A percentile compares a stretch with the other conserved stretches of the same genome.
These are phyloP conservation scores for Fragum fragum DNA, from an alignment of 2,888 invertebrate species.

Conservation along the genomic window DNA sequence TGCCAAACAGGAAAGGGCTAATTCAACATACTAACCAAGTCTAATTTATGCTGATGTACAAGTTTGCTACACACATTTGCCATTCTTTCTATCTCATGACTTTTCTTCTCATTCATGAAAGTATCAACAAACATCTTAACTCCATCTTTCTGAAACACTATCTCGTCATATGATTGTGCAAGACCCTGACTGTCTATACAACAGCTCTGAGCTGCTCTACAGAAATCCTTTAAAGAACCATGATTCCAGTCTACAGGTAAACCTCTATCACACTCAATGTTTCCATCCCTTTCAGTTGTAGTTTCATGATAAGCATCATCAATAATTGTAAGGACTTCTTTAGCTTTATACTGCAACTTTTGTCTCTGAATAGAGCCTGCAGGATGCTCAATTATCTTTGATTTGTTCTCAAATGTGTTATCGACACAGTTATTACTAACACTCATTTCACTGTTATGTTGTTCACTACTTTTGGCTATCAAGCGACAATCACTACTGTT, in stretches of 20 bases:
- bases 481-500: no score
- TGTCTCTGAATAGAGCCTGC: no score
- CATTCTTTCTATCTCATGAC: slow-evolving; percentile 84
- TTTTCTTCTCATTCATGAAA: slow-evolving; percentile 84
- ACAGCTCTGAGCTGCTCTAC: slow-evolving; percentile 47
- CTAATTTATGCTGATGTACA: slow-evolving; percentile 46
- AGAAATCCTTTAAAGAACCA: slow-evolving; percentile 55
- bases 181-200: slow-evolving; percentile 52
- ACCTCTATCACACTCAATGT: not conserved
- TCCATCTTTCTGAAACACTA: slow-evolving; percentile 23
- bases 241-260: slow-evolving; percentile 46
- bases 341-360: no score
- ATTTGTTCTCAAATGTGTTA: no score
- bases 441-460: no score
- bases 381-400: no score
- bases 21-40: slow-evolving; percentile 78
- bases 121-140: slow-evolving; percentile 49
- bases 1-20: no score
- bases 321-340: no score
- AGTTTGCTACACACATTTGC: slow-evolving; percentile 76
- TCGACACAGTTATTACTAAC: no score
- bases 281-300: not conserved
- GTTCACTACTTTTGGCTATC: no score
- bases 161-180: slow-evolving; percentile 37
- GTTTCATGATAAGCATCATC: no score